Base-by-base conservation (phyloP, 92 coral and sea anemone species). In the Palythoa grandis region DNA sequence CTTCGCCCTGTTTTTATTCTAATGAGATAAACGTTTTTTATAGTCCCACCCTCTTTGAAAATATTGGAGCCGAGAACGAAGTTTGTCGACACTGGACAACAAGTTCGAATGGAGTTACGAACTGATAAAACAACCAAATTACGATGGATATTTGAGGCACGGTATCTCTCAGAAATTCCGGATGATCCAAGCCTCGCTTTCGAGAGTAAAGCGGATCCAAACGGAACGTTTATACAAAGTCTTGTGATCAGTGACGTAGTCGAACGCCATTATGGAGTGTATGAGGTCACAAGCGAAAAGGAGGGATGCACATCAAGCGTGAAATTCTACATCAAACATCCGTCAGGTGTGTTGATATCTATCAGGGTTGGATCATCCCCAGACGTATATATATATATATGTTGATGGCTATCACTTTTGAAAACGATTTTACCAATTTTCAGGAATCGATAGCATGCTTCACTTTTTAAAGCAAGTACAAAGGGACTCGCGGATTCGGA, bases 161-260 rank as follows among this genome's bases (percentile, higher is more conserved):
- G 88, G 83, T 79, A 82, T 35, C 91, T 96, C n/a, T 82, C 92
- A n/a, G 94, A 94, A 47, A 72, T 96, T 73, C 99, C 99, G 2
- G 95, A 96, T 79, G 98, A 96, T 37, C 98, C 97, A 3, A 92
- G 91, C 43, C 89, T 96, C 92, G 99, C 94, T 39, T 96, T 96
- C 79, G 89, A 87, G 53, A 90, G 91, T n/a, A 82, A 67, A 20
- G 85, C 76, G 4, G 72, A 85, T 29, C 15, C 60, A 43, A 72
- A 87, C 5, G 88, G 90, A 39, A 89, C 24, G 37, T 57, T 94
- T 11, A 83, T 91, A 47, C 92, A 94, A 82, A 77, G 88, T 65
- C 90, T 94, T 25, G 94, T 92, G 1, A 82, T 94, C 6, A 89
- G 91, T 84, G 86, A 86, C 38, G 89, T 94, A 57, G 86, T 54